Evolutionary conservation across 2,888 invertebrate genomes (phyloP), one percentile per base, ranked within the genome.

Genomic region (Psylliodes chrysocephalus): DNA sequence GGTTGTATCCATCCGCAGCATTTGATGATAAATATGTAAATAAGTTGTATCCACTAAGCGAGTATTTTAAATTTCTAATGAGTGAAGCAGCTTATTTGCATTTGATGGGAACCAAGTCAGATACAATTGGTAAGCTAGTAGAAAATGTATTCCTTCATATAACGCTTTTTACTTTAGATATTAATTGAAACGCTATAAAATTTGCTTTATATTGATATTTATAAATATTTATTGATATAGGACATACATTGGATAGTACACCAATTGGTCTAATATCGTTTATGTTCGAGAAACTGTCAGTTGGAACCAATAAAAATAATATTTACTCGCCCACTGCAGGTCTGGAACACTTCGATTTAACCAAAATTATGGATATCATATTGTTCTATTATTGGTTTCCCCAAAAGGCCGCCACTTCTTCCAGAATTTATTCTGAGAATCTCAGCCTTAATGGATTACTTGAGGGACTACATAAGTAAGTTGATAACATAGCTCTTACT

Each of bases 201-300:
- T n/a, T n/a, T n/a, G n/a, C n/a, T n/a, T n/a, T n/a, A n/a, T n/a
- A n/a, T n/a, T n/a, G n/a, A n/a, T n/a, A n/a, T n/a, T n/a, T n/a
- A n/a, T n/a, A n/a, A n/a, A n/a, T n/a, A n/a, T n/a, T n/a, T n/a
- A n/a, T n/a, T n/a, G n/a, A n/a, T n/a, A 14, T 72, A 91, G 91
- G 92, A 17, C 83, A 87, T 2, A 89, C 84, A 0, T 79, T 95
- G 30, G 84, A 86, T 15, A 90, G 92, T 72, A 90, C 91, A 0
- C 96, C 96, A 0, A 86, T 90, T 0, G 95, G 94, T 0, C 81
- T 96, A 63, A 94, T 94, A 0, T 92, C 92, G 0, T 96, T 95
- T 75, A 91, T 96, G 46, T 81, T 96, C 2, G 95, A 96, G 75
- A 96, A 95, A 79, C 94, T 94, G 82, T 88, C 90, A 7, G 86